Percentiles rank a stretch among this genome's conserved stretches.
Evolutionary conservation across 2,113 vertebrate species (phyloP).

Genomic region (Strix uralensis): DNA sequence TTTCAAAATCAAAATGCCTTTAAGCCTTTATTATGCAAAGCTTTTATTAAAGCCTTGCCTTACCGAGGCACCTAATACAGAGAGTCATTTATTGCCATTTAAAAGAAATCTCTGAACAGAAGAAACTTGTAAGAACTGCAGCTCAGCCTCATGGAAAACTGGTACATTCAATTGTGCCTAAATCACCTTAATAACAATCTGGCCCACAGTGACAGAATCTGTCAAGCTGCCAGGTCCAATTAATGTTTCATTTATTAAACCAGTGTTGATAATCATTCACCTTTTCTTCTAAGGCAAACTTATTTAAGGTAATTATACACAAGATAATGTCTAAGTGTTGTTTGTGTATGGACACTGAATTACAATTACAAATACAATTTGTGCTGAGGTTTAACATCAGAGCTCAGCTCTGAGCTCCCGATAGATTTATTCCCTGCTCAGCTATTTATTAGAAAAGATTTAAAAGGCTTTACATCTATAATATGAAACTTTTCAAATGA

Average conservation of each 20-base stretch:
- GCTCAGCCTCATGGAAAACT: background rate
- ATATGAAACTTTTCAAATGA: conserved; percentile 36
- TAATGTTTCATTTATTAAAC: conserved; percentile 9
- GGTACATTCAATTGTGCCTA: background rate
- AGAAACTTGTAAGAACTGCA: background rate
- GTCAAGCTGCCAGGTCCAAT: background rate
- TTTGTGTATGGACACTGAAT: background rate
- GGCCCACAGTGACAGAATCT: background rate
- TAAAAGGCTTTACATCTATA: conserved; percentile 21
- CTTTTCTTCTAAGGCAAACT: background rate
- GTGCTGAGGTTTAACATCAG: background rate
- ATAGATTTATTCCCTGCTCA: conserved; percentile 9
- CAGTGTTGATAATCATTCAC: background rate
- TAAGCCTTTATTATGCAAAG: background rate
- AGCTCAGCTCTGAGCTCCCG: background rate
- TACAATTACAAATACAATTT: background rate
- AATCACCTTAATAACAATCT: background rate
- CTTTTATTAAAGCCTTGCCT: background rate
- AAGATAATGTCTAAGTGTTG: background rate
- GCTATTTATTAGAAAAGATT: conserved; percentile 51
- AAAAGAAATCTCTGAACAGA: background rate
- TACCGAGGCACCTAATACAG: background rate
- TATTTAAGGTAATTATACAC: background rate
- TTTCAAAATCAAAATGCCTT: background rate
- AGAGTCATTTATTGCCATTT: background rate